Conservation (phyloP, 2,113 vertebrate species). For the Pungitius pungitius region DNA sequence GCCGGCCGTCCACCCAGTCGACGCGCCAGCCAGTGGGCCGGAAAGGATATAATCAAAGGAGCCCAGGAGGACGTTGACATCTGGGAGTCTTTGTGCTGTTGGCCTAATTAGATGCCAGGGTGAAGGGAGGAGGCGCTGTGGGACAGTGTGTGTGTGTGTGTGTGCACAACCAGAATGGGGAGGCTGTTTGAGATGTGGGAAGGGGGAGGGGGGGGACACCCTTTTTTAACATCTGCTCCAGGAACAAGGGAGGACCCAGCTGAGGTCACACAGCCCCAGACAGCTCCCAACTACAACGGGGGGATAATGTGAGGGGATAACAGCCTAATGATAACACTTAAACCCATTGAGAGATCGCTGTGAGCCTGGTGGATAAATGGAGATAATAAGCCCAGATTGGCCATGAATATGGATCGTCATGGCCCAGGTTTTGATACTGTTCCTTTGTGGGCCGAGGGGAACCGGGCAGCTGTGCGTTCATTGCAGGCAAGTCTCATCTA, state of each 20-base stretch:
- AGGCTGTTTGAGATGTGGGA: conserved; percentile 29
- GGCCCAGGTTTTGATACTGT: conserved; percentile 59
- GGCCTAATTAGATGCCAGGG: conserved; percentile 76
- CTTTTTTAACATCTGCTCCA: conserved; percentile 76
- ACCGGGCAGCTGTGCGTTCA: conserved; percentile 58
- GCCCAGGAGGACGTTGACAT: conserved; percentile 76
- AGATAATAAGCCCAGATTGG: conserved; percentile 65
- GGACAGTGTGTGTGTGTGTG: conserved; percentile 46
- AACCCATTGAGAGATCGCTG: conserved; percentile 53
- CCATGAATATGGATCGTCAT: conserved; percentile 74
- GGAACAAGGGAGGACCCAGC: conserved; percentile 69
- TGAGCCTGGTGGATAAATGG: conserved; percentile 53
- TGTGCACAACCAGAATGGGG: conserved; percentile 8
- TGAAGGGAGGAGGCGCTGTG: conserved; percentile 56
- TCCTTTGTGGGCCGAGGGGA: conserved; percentile 49
- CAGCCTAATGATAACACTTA: conserved; percentile 78
- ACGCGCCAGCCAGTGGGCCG: conserved; percentile 58
- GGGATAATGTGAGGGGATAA: conserved; percentile 70
- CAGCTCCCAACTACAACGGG: conserved; percentile 51
- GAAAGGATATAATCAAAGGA: conserved; percentile 75
- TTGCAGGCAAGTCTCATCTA: conserved; percentile 34
- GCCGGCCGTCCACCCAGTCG: conserved; percentile 41
- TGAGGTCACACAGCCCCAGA: conserved; percentile 67
- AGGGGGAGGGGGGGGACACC: conserved; percentile 2
- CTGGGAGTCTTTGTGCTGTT: conserved; percentile 78